Base-by-base conservation (phyloP, 1,140 invertebrate species). In the Hypothenemus hampei region DNA sequence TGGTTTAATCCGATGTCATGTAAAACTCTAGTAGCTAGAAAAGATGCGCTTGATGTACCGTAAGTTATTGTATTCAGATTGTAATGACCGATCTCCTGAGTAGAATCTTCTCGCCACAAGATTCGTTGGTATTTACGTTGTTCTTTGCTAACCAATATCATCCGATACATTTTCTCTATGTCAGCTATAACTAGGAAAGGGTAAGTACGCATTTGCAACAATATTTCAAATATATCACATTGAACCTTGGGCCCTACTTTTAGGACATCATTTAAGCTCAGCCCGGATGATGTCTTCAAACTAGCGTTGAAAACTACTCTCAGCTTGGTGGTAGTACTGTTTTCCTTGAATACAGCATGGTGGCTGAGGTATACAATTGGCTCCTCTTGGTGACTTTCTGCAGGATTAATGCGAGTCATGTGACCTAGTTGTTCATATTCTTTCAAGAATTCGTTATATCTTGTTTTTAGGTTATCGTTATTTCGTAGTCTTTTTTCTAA, bases 231-330 rank as follows among this genome's bases (percentile, higher is more conserved):
- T n/a, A 72, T 20, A 37, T 68, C 61, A 16, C 64, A 49, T 23
- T 70, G 67, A 24, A 70, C 18, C 4, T 20, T 58, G 10, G 68
- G 65, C 11, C 67, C 67, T 24, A 63, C 64, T 31, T 62, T 37
- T 37, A 70, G 37, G 3, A 65, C 44, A 36, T 72, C 67, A 60
- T 73, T 75, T 3, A 75, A 35, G 2, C 65, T 69, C 15, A 47
- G 24, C 0, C 61, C 62, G 5, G 24, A 52, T 5, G 43, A 45
- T 4, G 61, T 61, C 26, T 63, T 62, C 26, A 59, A 56, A 6
- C 8, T 59, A 63, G 59, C 67, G 45, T 72, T 63, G 53, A 72
- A 73, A 1, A 74, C 72, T 6, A 72, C 67, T 18, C 71, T 36
- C 1, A 69, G 19, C 41, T 67, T 67, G 0, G 71, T 68, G 2